Evolutionary conservation across 2,888 invertebrate genomes (phyloP), one percentile per base, ranked within the genome.

Genomic region (Lasioglossum figueresi): DNA sequence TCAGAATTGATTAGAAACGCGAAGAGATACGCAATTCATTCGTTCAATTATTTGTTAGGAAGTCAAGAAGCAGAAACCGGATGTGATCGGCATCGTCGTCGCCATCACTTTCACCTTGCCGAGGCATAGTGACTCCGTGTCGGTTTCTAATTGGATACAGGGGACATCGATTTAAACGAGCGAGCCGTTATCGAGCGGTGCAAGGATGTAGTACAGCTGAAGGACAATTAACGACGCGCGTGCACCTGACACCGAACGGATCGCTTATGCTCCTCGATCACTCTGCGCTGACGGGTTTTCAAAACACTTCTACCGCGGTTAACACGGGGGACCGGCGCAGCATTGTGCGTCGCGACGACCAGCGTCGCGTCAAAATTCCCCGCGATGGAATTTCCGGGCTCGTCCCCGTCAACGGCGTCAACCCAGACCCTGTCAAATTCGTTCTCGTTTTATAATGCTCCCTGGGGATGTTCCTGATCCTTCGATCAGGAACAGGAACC

Each of bases 191-290:
- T 77, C 75, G 63, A 75, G n/a, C 37, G 48, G 43, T 34, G 48
- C 63, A 68, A 80, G 80, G 86, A 56, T 59, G 80, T 27, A 77
- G 80, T 37, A 71, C 48, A 37, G 31, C 43, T 37, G 75, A 87
- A 78, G 87, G 84, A 86, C 87, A 82, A 87, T 87, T 82, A 86
- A 86, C 87, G 84, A 75, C 45, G 59, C 82, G 87, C 66, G 86
- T 87, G 87, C 76, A 76, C 27, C 71, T 84, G 87, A 87, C 83
- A 76, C 48, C 34, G 45, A 43, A 81, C 71, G 40, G 81, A 72
- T 86, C 80, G 87, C 70, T 77, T 82, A 76, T 84, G 43, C 87
- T 81, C 86, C 87, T 87, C 87, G 84, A 87, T 87, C 87, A 84
- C 77, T 71, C 70, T 34, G 14, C 40, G 48, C 19, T 84, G 87